These are phyloP conservation scores for Eupithecia subfuscata DNA, from an alignment of 2,888 invertebrate genomes.

Conservation along the genomic window DNA sequence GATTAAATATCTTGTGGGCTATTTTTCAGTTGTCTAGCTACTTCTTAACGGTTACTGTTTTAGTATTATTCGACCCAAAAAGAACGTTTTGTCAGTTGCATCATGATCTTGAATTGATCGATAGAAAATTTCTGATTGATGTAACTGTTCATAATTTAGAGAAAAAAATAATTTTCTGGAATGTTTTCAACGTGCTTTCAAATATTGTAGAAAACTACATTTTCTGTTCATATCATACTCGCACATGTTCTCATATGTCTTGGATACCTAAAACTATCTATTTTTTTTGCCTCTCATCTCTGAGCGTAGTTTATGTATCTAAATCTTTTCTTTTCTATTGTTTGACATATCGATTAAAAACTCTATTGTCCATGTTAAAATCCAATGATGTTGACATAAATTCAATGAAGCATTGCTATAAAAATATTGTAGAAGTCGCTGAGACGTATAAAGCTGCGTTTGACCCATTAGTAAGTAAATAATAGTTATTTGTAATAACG, in stretches of 20 bases:
- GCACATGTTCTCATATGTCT: neutral
- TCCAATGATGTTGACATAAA: neutral
- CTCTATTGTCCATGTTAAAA: neutral
- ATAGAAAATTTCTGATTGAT: neutral
- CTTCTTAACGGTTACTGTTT: neutral
- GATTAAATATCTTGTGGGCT: neutral
- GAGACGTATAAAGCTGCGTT: slow-evolving; percentile 8
- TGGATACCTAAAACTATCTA: neutral
- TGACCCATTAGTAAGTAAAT: slow-evolving; percentile 7
- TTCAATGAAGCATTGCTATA: neutral
- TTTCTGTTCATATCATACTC: neutral
- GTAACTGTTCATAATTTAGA: neutral
- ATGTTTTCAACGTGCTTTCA: neutral
- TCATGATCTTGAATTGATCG: neutral
- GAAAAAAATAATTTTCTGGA: neutral
- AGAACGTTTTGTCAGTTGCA: slow-evolving; percentile 3
- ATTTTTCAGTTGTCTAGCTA: neutral
- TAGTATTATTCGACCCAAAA: neutral
- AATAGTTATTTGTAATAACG: no score
- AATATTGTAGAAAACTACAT: neutral
- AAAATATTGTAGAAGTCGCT: slow-evolving; percentile 8
- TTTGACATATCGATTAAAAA: neutral
- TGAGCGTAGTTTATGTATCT: slow-evolving; percentile 3
- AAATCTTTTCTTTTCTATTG: slow-evolving; percentile 5
- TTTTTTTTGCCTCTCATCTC: neutral